Evolutionary conservation across 2,797 vertebrate species (phyloP).

Genomic region (Anableps anableps): DNA sequence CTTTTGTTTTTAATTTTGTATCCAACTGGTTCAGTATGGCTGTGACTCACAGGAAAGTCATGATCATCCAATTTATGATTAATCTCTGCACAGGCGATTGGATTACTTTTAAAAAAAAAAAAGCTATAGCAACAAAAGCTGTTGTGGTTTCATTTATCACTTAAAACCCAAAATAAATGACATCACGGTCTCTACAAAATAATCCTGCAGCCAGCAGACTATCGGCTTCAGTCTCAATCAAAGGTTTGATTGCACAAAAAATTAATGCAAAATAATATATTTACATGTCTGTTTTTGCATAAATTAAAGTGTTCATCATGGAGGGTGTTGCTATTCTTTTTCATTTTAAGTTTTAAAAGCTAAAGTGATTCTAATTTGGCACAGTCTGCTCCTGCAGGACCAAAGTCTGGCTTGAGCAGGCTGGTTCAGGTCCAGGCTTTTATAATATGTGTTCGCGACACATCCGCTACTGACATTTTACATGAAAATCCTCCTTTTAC

Average conservation of each 20-base stretch:
- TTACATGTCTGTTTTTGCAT: not conserved
- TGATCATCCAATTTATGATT: not conserved
- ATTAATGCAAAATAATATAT: too few relatives aligned
- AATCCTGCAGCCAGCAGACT: not conserved
- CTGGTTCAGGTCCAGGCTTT: constrained; percentile 5
- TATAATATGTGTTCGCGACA: accelerated
- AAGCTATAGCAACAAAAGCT: constrained; percentile 35
- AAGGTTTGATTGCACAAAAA: not conserved
- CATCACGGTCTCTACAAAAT: not conserved
- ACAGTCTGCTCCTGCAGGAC: not conserved
- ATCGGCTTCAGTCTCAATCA: too few relatives aligned
- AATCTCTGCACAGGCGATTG: constrained; percentile 15
- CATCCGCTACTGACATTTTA: not conserved
- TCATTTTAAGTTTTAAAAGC: not conserved
- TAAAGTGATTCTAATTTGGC: not conserved
- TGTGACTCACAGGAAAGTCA: constrained; percentile 32
- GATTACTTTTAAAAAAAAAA: constrained; percentile 41
- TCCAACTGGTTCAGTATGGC: constrained; percentile 41
- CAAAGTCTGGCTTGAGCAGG: not conserved
- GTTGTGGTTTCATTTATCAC: constrained; percentile 44
- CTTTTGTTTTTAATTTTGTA: constrained; percentile 1
- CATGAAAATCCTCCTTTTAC: constrained; percentile 1
- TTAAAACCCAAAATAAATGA: constrained; percentile 40
- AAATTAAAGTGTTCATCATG: not conserved
- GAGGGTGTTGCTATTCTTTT: not conserved